phyloP scores from a whole-genome alignment of 2,113 vertebrate species.

The Limanda limanda region DNA sequence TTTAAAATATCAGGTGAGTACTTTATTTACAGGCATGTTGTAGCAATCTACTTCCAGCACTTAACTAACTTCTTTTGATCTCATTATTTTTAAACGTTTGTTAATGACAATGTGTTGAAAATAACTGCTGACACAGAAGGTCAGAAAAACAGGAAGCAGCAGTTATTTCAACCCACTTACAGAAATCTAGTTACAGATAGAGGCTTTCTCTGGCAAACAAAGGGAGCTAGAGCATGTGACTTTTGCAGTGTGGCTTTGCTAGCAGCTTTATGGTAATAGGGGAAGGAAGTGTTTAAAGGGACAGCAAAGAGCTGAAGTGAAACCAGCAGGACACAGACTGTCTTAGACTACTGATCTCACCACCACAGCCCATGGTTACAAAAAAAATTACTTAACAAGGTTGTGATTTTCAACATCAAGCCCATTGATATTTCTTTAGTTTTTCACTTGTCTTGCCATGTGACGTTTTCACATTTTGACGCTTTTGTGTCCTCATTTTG shows the following conservation, averaged over 20 bases:
- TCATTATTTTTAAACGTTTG: not conserved
- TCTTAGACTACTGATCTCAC: conserved; percentile 20
- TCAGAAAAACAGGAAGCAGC: not conserved
- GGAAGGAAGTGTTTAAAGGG: conserved; percentile 71
- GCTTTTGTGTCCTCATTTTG: too few relatives aligned
- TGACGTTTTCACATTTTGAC: too few relatives aligned
- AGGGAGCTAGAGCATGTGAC: conserved; percentile 78
- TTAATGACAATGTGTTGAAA: not conserved
- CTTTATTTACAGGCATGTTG: not conserved
- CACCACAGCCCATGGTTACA: not conserved
- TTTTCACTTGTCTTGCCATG: not conserved
- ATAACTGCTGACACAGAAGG: not conserved
- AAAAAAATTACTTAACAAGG: conserved; percentile 5
- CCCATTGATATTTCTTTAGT: not conserved
- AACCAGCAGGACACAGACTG: conserved; percentile 21
- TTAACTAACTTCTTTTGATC: not conserved
- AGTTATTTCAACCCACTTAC: not conserved
- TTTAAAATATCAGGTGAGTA: not conserved
- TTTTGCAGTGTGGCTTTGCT: conserved; percentile 74
- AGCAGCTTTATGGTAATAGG: conserved; percentile 74
- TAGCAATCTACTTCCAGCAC: too few relatives aligned
- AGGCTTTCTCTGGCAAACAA: conserved; percentile 63
- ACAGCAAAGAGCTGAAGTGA: conserved; percentile 55
- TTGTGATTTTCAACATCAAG: not conserved
- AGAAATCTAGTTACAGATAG: not conserved